These are phyloP conservation scores for Branchipolynoe longqiensis DNA, from an alignment of 2,888 invertebrate genomes.

Conservation along the genomic window DNA sequence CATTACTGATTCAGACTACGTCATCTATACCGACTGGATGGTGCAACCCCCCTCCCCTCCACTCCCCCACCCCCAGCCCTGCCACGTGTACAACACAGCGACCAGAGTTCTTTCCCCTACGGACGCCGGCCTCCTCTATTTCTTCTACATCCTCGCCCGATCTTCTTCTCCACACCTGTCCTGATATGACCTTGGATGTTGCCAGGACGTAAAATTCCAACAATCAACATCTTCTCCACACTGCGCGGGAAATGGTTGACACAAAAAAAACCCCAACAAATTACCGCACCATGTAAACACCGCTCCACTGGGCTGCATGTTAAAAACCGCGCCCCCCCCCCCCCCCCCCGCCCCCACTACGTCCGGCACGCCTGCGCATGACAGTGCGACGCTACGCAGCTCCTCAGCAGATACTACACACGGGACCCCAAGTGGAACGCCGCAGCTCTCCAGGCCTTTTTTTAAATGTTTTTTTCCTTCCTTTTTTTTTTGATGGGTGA, in stretches of 20 bases:
- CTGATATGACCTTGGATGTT: too few relatives aligned
- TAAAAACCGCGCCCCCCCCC: too few relatives aligned
- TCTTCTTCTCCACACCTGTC: not conserved
- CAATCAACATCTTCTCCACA: too few relatives aligned
- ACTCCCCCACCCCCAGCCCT: too few relatives aligned
- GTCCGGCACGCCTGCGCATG: too few relatives aligned
- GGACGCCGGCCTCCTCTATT: not conserved
- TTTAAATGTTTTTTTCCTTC: not conserved
- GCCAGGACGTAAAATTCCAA: too few relatives aligned
- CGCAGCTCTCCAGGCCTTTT: not conserved
- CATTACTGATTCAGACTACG: constrained; percentile 47
- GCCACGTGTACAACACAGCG: not conserved
- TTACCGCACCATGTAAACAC: too few relatives aligned
- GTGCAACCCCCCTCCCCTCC: not conserved
- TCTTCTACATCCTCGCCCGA: not conserved
- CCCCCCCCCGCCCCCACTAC: too few relatives aligned
- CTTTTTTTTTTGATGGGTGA: not conserved
- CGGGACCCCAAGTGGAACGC: not conserved
- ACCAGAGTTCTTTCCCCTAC: not conserved
- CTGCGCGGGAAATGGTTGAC: too few relatives aligned
- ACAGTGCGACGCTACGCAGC: too few relatives aligned
- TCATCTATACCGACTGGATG: constrained; percentile 44
- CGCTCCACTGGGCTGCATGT: too few relatives aligned
- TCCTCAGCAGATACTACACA: constrained; percentile 8
- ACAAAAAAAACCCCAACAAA: too few relatives aligned